Base-by-base conservation (phyloP, 2,113 vertebrate genomes). In the Spea bombifrons region DNA sequence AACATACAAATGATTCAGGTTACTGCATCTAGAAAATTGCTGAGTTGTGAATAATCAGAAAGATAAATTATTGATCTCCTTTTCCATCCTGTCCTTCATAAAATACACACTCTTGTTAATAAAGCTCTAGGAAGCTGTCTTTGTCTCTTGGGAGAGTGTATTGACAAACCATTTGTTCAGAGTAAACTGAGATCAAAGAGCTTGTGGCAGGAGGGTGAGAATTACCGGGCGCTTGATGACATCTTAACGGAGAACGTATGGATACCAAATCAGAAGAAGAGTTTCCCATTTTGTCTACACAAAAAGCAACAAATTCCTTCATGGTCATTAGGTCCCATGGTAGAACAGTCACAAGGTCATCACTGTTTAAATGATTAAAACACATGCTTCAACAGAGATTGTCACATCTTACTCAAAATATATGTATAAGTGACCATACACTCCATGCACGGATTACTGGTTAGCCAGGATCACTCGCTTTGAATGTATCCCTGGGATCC, bases 151-250 rank as follows among this genome's bases (percentile, higher is more conserved):
- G 66, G 47, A n/a, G 49, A 13, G 0, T 64, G 4, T 55, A 75
- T 75, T 66, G n/a, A 55, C 49, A 55, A 45, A 16, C 74, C 74
- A 67, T 75, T 75, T 75, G 74, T 67, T 66, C 65, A 30, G 8
- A 13, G 44, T 2, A 64, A 66, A 64, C 49, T 44, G 13, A 67
- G 49, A 75, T 75, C 49, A 75, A 75, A 75, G 74, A 13, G 61
- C 5, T 6, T 55, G 0, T 50, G 45, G 30, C 48, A 55, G 17
- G 48, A 75, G 74, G 74, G 64, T n/a, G 65, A 12, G 66, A 16
- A 67, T 57, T 57, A 44, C 48, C 10, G 74, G 74, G 30, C 46
- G 30, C 30, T 66, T 46, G 10, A 61, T 13, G 45, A 75, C 73
- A 75, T 67, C 55, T 75, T 67, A 48, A 16, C 67, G 13, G 5